Evolutionary conservation across 2,113 vertebrate genomes (phyloP), one percentile per base, ranked within the genome.

Genomic region (Sprattus sprattus): DNA sequence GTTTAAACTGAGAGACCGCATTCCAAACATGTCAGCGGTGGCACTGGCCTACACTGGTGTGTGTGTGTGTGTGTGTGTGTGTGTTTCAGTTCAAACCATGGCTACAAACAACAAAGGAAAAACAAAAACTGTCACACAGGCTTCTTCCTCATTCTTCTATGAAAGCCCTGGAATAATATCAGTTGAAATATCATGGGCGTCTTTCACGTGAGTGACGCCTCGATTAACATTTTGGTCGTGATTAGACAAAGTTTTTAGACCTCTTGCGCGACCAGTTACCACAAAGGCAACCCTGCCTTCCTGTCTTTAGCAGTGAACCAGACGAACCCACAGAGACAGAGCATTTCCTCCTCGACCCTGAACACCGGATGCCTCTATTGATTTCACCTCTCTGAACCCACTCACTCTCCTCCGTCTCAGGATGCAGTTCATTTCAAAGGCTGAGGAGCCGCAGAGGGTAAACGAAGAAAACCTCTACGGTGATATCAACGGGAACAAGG

Each of bases 361-460:
- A 78, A 18, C 71, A 78, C 71, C 71, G 71, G 71, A 78, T 78
- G 71, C 25, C 28, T 32, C 71, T 32, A 78, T 78, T 78, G 71
- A 32, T 39, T 15, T 16, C 71, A 78, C 13, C 28, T 28, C 9
- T 39, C 28, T 32, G 28, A 13, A 39, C 32, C 71, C 0, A 32
- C 71, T 16, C 71, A 39, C 71, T 1, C 1, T 25, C 7, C 64
- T 1, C 7, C 64, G 64, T 64, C 64, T 67, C n/a, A 28, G 64
- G 64, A 28, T 13, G 10, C 64, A 28, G n/a, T 67, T 60, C 5
- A 60, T 57, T 57, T 57, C 64, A 67, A n/a, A 67, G 25, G 22
- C 60, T 10, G 6, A 64, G n/a, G n/a, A 6, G 22, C 9, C 4
- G 10, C 3, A 7, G 64, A 25, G n/a, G 1, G 9, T 7, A 25